Conservation (phyloP, 1,140 invertebrate species). For the Cephus cinctus region DNA sequence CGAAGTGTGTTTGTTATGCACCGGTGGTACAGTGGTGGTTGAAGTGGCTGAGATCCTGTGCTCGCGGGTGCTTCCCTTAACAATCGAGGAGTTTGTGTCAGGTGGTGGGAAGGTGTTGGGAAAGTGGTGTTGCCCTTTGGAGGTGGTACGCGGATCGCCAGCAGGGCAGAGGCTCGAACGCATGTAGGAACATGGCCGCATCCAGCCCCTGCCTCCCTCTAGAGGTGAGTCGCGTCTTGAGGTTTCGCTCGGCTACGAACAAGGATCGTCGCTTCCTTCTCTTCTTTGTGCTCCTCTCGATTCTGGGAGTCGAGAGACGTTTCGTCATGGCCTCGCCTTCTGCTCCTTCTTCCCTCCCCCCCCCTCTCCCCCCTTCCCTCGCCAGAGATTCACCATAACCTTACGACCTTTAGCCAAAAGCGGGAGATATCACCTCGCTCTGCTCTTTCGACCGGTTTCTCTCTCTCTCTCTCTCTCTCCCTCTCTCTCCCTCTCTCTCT, state of each 20-base stretch:
- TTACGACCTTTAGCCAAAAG: too few relatives aligned
- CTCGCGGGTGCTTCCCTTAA: background rate
- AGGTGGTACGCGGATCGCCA: constrained; percentile 42
- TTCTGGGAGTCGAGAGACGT: too few relatives aligned
- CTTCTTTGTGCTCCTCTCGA: too few relatives aligned
- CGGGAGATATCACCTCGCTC: too few relatives aligned
- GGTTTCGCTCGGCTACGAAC: background rate
- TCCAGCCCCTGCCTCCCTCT: constrained; percentile 56
- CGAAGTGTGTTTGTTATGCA: constrained; percentile 30
- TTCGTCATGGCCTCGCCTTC: too few relatives aligned
- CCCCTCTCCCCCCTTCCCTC: background rate
- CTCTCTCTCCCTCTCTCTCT: too few relatives aligned
- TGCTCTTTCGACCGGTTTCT: background rate
- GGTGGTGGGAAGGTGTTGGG: constrained; percentile 20
- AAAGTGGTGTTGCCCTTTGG: constrained; percentile 37
- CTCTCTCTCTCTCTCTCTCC: too few relatives aligned
- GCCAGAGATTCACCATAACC: background rate
- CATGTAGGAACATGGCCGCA: constrained; percentile 58
- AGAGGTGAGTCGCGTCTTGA: constrained; percentile 48
- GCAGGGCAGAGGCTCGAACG: constrained; percentile 54
- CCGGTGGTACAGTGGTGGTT: constrained; percentile 42
- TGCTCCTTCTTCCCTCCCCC: background rate
- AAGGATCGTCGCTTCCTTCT: too few relatives aligned
- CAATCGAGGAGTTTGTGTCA: constrained; percentile 15
- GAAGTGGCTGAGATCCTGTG: too few relatives aligned